A percentile compares a stretch with the other conserved stretches of the same genome.
Conservation (phyloP, 2,113 vertebrate species). For the Panthera tigris region DNA sequence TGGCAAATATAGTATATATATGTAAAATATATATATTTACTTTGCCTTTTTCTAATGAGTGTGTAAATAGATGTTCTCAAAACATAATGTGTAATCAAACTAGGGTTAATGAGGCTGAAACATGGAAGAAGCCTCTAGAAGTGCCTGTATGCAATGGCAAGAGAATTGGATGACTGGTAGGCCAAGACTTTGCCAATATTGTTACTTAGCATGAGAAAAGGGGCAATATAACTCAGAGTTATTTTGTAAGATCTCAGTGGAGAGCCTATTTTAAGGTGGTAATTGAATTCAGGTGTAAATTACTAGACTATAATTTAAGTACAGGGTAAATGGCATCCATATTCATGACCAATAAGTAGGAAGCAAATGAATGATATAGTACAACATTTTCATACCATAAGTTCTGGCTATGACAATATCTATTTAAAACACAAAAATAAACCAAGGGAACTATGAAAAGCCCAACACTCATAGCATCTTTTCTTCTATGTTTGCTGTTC, state of each 20-base stretch:
- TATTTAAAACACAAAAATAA: conserved; percentile 38
- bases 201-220: background rate
- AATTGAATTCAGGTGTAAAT: conserved; percentile 73
- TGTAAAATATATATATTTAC: background rate
- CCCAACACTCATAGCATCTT: background rate
- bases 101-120: background rate
- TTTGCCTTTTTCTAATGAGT: background rate
- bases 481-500: background rate
- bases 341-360: conserved; percentile 64
- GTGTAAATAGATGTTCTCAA: background rate
- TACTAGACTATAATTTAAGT: conserved; percentile 69
- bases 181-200: background rate
- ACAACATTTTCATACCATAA: conserved; percentile 62
- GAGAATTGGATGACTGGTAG: too few relatives aligned
- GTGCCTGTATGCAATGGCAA: background rate
- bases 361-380: conserved; percentile 66
- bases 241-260: conserved; percentile 9
- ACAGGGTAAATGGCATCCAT: conserved; percentile 63
- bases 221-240: background rate
- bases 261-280: conserved; percentile 60
- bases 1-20: background rate
- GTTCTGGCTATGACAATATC: background rate
- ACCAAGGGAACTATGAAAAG: background rate
- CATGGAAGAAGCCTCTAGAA: background rate
- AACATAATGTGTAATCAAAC: background rate